These are phyloP conservation scores for Buathra laborator DNA, from an alignment of 2,888 invertebrate genomes.

Conservation along the genomic window DNA sequence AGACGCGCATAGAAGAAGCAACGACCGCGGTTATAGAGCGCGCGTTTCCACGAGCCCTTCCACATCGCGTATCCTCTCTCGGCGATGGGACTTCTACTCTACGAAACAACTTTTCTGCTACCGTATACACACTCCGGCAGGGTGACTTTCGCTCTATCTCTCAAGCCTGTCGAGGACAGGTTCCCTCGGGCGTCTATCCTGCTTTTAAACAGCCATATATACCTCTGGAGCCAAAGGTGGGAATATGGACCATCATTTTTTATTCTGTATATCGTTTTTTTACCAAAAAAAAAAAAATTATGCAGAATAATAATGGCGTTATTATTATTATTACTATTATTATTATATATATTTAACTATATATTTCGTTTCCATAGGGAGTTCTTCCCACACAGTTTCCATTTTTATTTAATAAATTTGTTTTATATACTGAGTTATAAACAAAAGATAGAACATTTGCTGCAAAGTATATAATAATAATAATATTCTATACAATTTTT, in stretches of 20 bases:
- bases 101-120: slow-evolving; percentile 48
- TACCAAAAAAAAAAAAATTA: too few relatives aligned
- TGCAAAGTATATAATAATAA: too few relatives aligned
- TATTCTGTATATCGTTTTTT: background rate
- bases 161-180: slow-evolving; percentile 63
- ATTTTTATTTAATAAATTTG: too few relatives aligned
- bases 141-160: slow-evolving; percentile 55
- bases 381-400: too few relatives aligned
- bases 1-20: slow-evolving; percentile 33
- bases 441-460: too few relatives aligned
- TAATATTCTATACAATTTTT: too few relatives aligned
- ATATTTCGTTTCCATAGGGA: too few relatives aligned
- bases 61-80: slow-evolving; percentile 26
- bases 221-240: background rate
- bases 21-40: slow-evolving; percentile 22
- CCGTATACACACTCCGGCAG: slow-evolving; percentile 27
- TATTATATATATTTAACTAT: too few relatives aligned
- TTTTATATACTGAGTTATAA: too few relatives aligned
- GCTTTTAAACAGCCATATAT: slow-evolving; percentile 22
- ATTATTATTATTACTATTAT: too few relatives aligned
- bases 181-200: slow-evolving; percentile 51
- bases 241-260: slow-evolving; percentile 35
- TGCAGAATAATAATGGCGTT: too few relatives aligned
- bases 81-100: slow-evolving; percentile 38
- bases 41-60: slow-evolving; percentile 37